Conservation (phyloP, 2,113 vertebrate species). For the Nesogale talazaci region DNA sequence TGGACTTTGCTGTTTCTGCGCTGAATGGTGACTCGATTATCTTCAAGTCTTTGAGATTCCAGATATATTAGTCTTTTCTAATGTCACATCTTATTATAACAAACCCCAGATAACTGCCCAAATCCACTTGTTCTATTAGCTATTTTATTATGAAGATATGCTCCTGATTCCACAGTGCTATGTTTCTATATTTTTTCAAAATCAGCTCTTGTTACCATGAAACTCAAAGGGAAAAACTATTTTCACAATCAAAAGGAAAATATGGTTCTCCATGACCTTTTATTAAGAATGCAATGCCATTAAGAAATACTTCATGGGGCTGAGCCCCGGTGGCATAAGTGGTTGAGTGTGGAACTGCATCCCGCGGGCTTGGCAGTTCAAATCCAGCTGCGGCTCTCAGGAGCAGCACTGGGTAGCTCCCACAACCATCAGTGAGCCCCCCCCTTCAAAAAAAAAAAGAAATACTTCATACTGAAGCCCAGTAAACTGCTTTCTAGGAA, state of each 20-base stretch:
- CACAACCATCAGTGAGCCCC: too few species aligned
- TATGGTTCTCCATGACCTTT: neutral
- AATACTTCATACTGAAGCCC: conserved; percentile 11
- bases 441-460: too few species aligned
- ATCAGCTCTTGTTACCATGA: neutral
- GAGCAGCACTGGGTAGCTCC: too few species aligned
- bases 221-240: neutral
- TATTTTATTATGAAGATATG: neutral
- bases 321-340: too few species aligned
- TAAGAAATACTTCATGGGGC: conserved; percentile 10
- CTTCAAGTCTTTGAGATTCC: conserved; percentile 54
- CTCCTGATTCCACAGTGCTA: neutral
- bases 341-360: too few species aligned
- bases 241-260: conserved; percentile 32
- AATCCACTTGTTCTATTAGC: conserved; percentile 10
- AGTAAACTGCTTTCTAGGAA: neutral
- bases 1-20: too few species aligned
- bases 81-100: conserved; percentile 19
- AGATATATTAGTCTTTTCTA: neutral
- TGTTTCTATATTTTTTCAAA: conserved; percentile 30
- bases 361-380: too few species aligned
- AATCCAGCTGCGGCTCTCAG: too few species aligned
- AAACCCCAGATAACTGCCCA: conserved; percentile 2
- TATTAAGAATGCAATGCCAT: neutral
- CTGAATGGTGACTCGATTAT: too few species aligned